A percentile compares a stretch with the other conserved stretches of the same genome.
These are phyloP conservation scores for Drosophila equinoxialis DNA, from an alignment of 1,140 invertebrate genomes.

Conservation along the genomic window DNA sequence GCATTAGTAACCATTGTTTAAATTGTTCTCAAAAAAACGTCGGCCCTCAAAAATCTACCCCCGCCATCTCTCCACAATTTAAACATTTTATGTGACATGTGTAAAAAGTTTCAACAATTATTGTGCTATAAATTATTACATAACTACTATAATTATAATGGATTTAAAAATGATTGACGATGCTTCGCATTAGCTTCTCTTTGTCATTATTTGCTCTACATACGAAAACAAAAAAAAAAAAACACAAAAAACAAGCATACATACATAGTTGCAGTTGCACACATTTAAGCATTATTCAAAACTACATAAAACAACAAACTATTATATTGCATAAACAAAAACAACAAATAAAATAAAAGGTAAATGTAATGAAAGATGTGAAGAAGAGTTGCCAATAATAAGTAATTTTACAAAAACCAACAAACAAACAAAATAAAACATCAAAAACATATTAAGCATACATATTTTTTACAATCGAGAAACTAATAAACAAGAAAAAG, in stretches of 20 bases:
- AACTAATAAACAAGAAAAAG: slow-evolving; percentile 23
- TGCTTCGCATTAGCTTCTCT: slow-evolving; percentile 29
- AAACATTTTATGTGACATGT: slow-evolving; percentile 43
- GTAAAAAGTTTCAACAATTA: slow-evolving; percentile 53
- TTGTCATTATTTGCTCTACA: slow-evolving; percentile 44
- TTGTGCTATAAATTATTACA: slow-evolving; percentile 67
- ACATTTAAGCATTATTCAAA: slow-evolving; percentile 56
- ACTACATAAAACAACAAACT: slow-evolving; percentile 38
- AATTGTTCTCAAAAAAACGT: slow-evolving; percentile 16
- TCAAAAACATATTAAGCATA: slow-evolving; percentile 28
- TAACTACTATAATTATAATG: slow-evolving; percentile 57
- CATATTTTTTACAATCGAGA: slow-evolving; percentile 29
- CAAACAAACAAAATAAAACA: slow-evolving; percentile 49
- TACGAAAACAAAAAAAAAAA: slow-evolving; percentile 13
- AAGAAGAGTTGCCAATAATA: slow-evolving; percentile 71
- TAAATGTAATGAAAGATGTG: slow-evolving; percentile 42
- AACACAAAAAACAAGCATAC: slow-evolving; percentile 20
- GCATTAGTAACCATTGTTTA: slow-evolving; percentile 29
- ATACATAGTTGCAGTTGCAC: slow-evolving; percentile 38
- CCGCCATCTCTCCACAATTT: neutral
- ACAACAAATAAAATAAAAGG: neutral
- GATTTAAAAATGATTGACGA: slow-evolving; percentile 49
- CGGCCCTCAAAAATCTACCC: too few species aligned
- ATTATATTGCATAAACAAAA: slow-evolving; percentile 58
- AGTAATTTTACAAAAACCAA: slow-evolving; percentile 66